Base-by-base conservation (phyloP, 2,888 invertebrate genomes). In the Brachycybe producta region DNA sequence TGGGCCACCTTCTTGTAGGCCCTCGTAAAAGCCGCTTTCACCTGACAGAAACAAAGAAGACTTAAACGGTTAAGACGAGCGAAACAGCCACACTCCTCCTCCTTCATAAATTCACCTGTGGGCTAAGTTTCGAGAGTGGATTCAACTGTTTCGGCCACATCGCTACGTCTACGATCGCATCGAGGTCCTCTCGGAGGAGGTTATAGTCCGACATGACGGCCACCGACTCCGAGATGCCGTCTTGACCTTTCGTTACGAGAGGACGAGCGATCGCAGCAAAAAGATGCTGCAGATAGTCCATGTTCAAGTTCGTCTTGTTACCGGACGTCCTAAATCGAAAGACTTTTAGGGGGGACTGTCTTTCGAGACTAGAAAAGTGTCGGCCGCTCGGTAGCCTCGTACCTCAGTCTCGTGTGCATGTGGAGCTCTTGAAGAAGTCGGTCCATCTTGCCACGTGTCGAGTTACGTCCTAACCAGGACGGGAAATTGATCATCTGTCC, bases 381-480 rank as follows among this genome's bases (percentile, higher is more conserved):
- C n/a, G 35, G 27, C 11, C 7, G 28, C 23, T 26, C 17, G 15
- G 28, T 40, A 5, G 17, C 24, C 3, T 59, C 67, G 64, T 65
- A 86, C 85, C 79, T 79, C 21, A 84, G 74, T 55, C 85, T 73
- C 52, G 85, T 84, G 61, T 95, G 95, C n/a, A 80, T 75, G 58
- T 84, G 81, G 45, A 94, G 73, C 66, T 91, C 88, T 66, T 84
- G 83, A 11, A 83, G 70, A 41, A 92, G 72, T 19, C 94, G 73
- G 40, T 80, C 78, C 63, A 84, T 79, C 70, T 95, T 97, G 56
- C 70, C 78, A 17, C 75, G 71, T 55, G 78, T 80, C 0, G 97
- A 95, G 71, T 94, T 88, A 69, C 90, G 90, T 1, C 98, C 98
- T 48, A 98, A 77, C 95, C 97, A 98, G 34, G 76, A 72, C 2